phyloP scores from a whole-genome alignment of 2,797 vertebrate species.

The Glossophaga mutica region DNA sequence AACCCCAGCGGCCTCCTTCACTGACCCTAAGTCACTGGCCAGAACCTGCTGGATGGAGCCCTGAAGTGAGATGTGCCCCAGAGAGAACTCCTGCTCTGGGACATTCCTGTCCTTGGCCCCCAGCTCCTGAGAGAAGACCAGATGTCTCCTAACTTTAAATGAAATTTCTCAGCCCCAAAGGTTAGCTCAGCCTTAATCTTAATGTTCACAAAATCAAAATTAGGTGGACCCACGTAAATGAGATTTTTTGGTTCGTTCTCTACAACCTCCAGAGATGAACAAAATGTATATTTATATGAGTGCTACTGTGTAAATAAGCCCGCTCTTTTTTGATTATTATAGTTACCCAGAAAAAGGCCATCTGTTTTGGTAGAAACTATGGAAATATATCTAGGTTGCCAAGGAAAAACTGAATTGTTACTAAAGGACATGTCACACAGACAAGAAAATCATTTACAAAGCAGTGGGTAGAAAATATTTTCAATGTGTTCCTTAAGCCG shows the following conservation, averaged over 20 bases:
- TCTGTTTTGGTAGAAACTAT: conserved; percentile 43
- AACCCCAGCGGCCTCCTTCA: background rate
- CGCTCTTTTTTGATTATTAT: background rate
- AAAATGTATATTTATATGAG: background rate
- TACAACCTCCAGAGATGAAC: background rate
- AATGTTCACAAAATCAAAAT: conserved; percentile 12
- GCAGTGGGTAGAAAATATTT: conserved; percentile 44
- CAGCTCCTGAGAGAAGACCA: background rate
- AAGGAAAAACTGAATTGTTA: conserved; percentile 61
- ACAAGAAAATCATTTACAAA: conserved; percentile 57
- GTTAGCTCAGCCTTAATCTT: background rate
- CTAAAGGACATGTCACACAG: conserved; percentile 41
- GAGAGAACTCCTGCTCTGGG: background rate
- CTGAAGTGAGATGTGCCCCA: background rate
- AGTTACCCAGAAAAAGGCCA: background rate
- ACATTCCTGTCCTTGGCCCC: background rate
- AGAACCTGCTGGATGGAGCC: background rate
- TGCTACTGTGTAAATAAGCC: background rate
- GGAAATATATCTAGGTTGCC: conserved; percentile 44
- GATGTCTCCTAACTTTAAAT: background rate
- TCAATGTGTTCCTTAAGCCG: background rate
- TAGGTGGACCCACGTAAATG: background rate
- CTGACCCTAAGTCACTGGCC: background rate
- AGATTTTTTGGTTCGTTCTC: background rate
- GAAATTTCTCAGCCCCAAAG: background rate